phyloP scores from a whole-genome alignment of 2,113 vertebrate genomes.

The Cyanoliseus patagonus region DNA sequence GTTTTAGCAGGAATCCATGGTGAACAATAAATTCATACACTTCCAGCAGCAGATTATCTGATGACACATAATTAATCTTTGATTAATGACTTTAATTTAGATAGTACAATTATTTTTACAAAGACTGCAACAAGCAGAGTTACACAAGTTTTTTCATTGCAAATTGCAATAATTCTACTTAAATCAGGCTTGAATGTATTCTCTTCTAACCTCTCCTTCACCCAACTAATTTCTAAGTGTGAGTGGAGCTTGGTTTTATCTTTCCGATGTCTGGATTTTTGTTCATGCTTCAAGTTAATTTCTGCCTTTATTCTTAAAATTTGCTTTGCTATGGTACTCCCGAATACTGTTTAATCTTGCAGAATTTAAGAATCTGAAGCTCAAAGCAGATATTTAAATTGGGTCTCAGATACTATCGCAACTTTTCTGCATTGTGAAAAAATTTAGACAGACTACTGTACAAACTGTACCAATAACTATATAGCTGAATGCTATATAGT shows the following conservation, averaged over 20 bases:
- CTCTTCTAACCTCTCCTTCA: neutral
- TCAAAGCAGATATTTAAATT: neutral
- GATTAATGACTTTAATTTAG: slow-evolving; percentile 26
- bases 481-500: neutral
- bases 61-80: slow-evolving; percentile 20
- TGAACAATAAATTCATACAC: neutral
- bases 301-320: neutral
- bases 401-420: neutral
- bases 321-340: neutral
- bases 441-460: neutral
- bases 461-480: neutral
- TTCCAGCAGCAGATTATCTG: neutral
- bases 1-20: neutral
- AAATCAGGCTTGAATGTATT: neutral
- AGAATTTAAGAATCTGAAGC: neutral
- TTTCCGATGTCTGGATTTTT: neutral
- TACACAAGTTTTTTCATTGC: neutral
- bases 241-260: neutral
- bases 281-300: neutral
- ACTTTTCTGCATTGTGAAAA: neutral
- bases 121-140: neutral
- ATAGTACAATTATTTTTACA: neutral
- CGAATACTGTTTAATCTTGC: neutral
- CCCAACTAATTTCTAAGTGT: neutral
- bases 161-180: neutral